Conservation (phyloP, 2,797 vertebrate species). For the Sardinella longiceps region DNA sequence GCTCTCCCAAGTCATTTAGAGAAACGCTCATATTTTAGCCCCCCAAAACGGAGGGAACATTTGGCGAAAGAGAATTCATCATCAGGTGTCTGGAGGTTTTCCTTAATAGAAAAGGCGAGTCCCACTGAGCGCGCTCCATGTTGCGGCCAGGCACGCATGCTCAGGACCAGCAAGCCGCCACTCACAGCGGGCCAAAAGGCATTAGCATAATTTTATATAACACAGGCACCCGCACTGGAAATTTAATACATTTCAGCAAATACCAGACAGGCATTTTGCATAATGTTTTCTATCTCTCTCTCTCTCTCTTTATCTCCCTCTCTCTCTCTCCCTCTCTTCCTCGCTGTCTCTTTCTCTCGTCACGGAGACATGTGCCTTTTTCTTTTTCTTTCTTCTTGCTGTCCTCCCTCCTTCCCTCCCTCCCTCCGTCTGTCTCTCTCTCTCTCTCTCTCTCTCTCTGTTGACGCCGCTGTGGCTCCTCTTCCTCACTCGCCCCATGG, state of each 20-base stretch:
- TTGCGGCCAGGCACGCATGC: slow-evolving; percentile 97
- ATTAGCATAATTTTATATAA: slow-evolving; percentile 99
- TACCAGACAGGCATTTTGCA: slow-evolving; percentile 97
- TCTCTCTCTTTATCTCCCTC: slow-evolving; percentile 62
- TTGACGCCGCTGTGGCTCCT: slow-evolving; percentile 66
- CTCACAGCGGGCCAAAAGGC: slow-evolving; percentile 95
- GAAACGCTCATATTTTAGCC: slow-evolving; percentile 95
- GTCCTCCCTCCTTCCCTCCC: slow-evolving; percentile 44
- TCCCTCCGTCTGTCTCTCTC: slow-evolving; percentile 65
- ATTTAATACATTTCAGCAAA: slow-evolving; percentile 99
- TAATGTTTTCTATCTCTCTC: slow-evolving; percentile 80
- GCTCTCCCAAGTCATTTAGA: slow-evolving; percentile 98
- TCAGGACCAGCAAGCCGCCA: slow-evolving; percentile 97
- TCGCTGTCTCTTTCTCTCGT: slow-evolving; percentile 64
- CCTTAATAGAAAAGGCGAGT: slow-evolving; percentile 99
- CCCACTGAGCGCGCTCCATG: slow-evolving; percentile 95
- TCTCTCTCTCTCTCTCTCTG: slow-evolving; percentile 40
- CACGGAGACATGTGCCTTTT: slow-evolving; percentile 11
- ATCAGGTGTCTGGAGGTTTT: slow-evolving; percentile 99
- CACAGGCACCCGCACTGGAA: slow-evolving; percentile 94
- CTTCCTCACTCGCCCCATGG: slow-evolving; percentile 90
- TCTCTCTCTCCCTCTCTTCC: slow-evolving; percentile 48
- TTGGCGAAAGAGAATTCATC: slow-evolving; percentile 99
- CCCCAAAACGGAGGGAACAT: slow-evolving; percentile 88
- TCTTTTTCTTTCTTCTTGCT: slow-evolving; percentile 36